Evolutionary conservation across 2,113 vertebrate species (phyloP).

Genomic region (Varanus komodoensis): DNA sequence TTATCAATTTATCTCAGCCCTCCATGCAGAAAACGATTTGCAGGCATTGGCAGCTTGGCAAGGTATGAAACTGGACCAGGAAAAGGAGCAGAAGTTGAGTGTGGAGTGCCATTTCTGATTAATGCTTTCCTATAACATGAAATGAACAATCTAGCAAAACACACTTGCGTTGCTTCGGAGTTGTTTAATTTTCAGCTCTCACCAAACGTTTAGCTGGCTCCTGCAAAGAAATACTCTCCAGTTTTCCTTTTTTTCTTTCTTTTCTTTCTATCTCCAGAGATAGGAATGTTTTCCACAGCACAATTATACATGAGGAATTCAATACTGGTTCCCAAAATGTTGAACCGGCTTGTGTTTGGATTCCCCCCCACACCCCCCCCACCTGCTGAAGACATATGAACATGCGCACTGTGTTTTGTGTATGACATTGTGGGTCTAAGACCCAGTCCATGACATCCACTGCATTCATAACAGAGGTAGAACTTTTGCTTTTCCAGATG

Average conservation of each 20-base stretch:
- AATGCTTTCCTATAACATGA: background rate
- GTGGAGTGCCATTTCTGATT: background rate
- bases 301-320: background rate
- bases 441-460: background rate
- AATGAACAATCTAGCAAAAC: background rate
- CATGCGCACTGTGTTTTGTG: background rate
- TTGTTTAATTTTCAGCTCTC: background rate
- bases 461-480: background rate
- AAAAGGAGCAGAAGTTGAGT: background rate
- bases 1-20: background rate
- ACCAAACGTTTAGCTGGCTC: background rate
- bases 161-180: background rate
- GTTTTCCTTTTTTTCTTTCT: no score
- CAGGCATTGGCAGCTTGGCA: no score
- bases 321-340: background rate
- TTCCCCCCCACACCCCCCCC: no score
- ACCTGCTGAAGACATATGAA: background rate
- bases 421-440: background rate
- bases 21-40: background rate
- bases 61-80: background rate
- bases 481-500: background rate
- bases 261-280: background rate
- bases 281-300: background rate
- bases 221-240: background rate
- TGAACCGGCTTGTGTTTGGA: background rate